phyloP scores from a whole-genome alignment of 2,888 invertebrate genomes.

The Diogma glabrata region DNA sequence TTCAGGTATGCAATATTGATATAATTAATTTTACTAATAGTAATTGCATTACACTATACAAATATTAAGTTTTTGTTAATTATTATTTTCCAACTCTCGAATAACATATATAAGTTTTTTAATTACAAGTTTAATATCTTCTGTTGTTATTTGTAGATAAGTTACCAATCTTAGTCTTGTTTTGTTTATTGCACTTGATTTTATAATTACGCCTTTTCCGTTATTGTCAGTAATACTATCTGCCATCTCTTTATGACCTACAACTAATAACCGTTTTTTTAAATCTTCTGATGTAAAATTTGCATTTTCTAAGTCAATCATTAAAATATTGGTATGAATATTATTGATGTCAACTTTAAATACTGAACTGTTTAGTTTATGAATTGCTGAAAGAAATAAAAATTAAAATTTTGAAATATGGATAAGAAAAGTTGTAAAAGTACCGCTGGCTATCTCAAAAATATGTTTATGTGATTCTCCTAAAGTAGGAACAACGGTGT shows the following conservation, averaged over 20 bases:
- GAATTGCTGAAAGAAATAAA: conserved; percentile 50
- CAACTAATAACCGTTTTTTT: conserved; percentile 39
- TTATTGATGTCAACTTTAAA: conserved; percentile 48
- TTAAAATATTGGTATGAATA: conserved; percentile 65
- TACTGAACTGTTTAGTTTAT: conserved; percentile 45
- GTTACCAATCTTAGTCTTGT: conserved; percentile 54
- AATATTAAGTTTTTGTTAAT: too few species aligned
- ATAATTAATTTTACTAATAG: too few species aligned
- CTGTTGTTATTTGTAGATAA: conserved; percentile 57
- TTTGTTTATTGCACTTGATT: conserved; percentile 45
- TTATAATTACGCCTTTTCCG: conserved; percentile 41
- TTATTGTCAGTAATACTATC: conserved; percentile 38
- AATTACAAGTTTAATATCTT: conserved; percentile 53
- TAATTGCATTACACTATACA: too few species aligned
- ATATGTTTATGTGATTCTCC: conserved; percentile 64
- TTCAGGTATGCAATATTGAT: too few species aligned
- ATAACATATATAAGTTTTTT: conserved; percentile 60
- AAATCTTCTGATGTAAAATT: conserved; percentile 45
- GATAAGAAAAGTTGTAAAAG: too few species aligned
- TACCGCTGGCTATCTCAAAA: conserved; percentile 52
- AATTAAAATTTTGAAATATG: too few species aligned
- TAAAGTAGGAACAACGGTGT: conserved; percentile 60
- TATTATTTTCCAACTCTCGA: conserved; percentile 47
- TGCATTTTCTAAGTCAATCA: conserved; percentile 46
- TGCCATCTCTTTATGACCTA: conserved; percentile 39